Evolutionary conservation across 2,113 vertebrate genomes (phyloP).

Genomic region (Glaucidium brasilianum): DNA sequence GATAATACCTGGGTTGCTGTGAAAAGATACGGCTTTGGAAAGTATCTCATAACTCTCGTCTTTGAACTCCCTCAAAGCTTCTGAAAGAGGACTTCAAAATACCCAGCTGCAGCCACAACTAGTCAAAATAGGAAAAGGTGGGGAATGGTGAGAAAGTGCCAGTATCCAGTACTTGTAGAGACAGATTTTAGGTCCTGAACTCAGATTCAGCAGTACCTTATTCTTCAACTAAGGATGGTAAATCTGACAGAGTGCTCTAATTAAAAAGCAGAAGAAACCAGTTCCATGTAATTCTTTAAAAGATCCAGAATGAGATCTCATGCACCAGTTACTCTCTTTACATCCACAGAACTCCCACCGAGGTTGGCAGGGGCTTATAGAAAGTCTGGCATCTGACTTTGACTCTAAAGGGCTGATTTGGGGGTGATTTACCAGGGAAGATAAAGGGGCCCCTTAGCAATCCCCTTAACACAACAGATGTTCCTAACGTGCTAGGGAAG

Average conservation of each 20-base stretch:
- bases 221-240: not conserved
- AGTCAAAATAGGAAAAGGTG: constrained; percentile 10
- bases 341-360: not conserved
- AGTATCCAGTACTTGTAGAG: not conserved
- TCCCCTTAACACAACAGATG: constrained; percentile 15
- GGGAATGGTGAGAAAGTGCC: not conserved
- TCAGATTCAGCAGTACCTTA: not conserved
- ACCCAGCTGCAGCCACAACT: constrained; percentile 46
- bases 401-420: not conserved
- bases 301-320: not conserved
- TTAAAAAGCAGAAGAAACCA: constrained; percentile 25
- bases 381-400: constrained; percentile 18
- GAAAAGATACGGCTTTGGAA: constrained; percentile 2
- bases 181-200: not conserved
- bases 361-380: not conserved
- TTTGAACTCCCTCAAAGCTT: not conserved
- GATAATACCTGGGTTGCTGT: not conserved
- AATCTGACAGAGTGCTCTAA: not conserved
- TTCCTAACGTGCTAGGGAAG: not conserved
- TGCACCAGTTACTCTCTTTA: constrained; percentile 20
- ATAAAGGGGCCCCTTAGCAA: constrained; percentile 16
- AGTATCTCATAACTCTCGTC: not conserved
- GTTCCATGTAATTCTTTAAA: not conserved
- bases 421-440: constrained; percentile 18
- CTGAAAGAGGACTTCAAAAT: constrained; percentile 48